A percentile compares a stretch with the other conserved stretches of the same genome.
phyloP scores from a whole-genome alignment of 1,140 invertebrate genomes.

The Coptotermes formosanus region DNA sequence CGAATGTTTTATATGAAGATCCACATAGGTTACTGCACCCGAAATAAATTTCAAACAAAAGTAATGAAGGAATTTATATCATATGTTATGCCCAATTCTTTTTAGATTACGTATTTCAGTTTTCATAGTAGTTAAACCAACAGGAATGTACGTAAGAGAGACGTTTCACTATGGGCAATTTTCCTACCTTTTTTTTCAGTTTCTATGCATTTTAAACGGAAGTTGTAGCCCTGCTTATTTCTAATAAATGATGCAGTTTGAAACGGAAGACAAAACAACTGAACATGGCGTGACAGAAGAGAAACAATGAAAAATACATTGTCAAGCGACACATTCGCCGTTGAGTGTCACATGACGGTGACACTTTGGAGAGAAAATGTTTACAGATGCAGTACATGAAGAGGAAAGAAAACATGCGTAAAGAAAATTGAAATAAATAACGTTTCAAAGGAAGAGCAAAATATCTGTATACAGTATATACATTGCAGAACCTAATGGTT shows the following conservation, averaged over 20 bases:
- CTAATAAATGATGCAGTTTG: not conserved
- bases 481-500: too few species aligned
- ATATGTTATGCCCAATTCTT: too few species aligned
- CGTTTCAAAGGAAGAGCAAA: not conserved
- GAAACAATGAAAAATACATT: constrained; percentile 13
- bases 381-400: not conserved
- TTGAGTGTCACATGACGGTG: not conserved
- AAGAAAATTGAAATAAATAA: constrained; percentile 14
- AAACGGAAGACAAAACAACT: not conserved
- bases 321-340: not conserved
- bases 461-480: too few species aligned
- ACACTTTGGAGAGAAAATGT: not conserved
- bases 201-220: not conserved
- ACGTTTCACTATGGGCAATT: too few species aligned
- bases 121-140: too few species aligned
- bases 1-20: too few species aligned
- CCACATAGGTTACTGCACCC: too few species aligned
- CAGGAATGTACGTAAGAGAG: too few species aligned
- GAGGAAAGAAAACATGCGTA: not conserved
- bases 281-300: not conserved
- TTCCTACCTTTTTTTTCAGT: too few species aligned
- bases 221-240: not conserved
- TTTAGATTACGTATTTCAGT: too few species aligned
- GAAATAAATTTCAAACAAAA: too few species aligned
- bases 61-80: too few species aligned